Evolutionary conservation across 2,797 vertebrate genomes (phyloP).

Genomic region (Danio aesculapii): DNA sequence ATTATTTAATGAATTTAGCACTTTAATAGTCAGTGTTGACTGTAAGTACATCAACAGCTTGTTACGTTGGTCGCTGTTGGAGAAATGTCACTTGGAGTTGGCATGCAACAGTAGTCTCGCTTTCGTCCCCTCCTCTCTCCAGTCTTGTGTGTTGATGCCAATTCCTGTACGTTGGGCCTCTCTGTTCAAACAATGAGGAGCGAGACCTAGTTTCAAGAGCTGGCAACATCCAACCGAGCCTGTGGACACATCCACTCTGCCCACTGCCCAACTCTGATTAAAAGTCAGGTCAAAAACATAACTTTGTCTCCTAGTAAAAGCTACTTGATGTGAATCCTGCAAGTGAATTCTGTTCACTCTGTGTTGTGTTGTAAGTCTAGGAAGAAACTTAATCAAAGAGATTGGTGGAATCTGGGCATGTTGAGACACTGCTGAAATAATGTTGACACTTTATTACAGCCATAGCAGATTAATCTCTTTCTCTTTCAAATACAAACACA

Average conservation of each 20-base stretch:
- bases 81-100: constrained; percentile 44
- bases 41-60: constrained; percentile 33
- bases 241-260: constrained; percentile 31
- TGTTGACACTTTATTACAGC: constrained; percentile 55
- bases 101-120: constrained; percentile 31
- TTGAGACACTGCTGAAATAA: constrained; percentile 67
- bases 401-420: constrained; percentile 64
- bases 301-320: constrained; percentile 7
- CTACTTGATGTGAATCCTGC: background rate
- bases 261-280: constrained; percentile 3
- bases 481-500: constrained; percentile 10
- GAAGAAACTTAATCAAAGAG: constrained; percentile 59
- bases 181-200: constrained; percentile 62
- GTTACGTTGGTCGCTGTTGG: constrained; percentile 12
- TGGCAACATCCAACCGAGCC: constrained; percentile 38
- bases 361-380: background rate
- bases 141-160: constrained; percentile 49
- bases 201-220: constrained; percentile 60
- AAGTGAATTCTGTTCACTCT: background rate
- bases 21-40: background rate
- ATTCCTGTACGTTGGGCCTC: constrained; percentile 58
- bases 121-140: constrained; percentile 30
- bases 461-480: constrained; percentile 15
- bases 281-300: constrained; percentile 38
- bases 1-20: background rate